phyloP scores from a whole-genome alignment of 2,113 vertebrate genomes.

The Vulpes vulpes region DNA sequence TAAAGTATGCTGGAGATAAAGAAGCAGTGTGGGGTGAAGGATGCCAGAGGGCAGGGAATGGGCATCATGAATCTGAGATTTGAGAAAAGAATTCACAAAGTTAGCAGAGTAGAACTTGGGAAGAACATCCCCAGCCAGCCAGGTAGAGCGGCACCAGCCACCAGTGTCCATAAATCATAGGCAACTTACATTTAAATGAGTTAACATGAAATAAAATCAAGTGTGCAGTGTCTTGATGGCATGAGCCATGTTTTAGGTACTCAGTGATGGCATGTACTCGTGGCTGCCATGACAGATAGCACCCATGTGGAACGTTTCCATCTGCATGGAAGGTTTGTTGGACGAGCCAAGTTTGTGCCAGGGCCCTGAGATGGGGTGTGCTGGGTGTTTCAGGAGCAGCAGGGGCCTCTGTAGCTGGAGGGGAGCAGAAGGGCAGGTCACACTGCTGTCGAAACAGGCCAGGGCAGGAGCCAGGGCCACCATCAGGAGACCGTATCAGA shows the following conservation, averaged over 20 bases:
- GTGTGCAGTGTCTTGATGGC: accelerated
- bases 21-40: background rate
- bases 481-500: background rate
- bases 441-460: background rate
- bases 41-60: background rate
- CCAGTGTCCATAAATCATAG: background rate
- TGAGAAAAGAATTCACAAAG: background rate
- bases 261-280: accelerated
- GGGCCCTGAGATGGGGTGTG: background rate
- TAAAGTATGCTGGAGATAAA: background rate
- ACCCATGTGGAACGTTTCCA: accelerated
- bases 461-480: background rate
- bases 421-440: background rate
- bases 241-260: background rate
- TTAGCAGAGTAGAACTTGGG: background rate
- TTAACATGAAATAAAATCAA: background rate
- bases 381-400: background rate
- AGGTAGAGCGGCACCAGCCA: background rate
- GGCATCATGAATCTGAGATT: background rate
- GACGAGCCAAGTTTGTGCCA: background rate
- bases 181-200: background rate
- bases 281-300: background rate
- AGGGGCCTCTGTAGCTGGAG: background rate
- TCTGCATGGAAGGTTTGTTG: background rate
- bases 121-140: background rate